Evolutionary conservation across 1,140 invertebrate genomes (phyloP).

Genomic region (Gyrodactylus salaris): DNA sequence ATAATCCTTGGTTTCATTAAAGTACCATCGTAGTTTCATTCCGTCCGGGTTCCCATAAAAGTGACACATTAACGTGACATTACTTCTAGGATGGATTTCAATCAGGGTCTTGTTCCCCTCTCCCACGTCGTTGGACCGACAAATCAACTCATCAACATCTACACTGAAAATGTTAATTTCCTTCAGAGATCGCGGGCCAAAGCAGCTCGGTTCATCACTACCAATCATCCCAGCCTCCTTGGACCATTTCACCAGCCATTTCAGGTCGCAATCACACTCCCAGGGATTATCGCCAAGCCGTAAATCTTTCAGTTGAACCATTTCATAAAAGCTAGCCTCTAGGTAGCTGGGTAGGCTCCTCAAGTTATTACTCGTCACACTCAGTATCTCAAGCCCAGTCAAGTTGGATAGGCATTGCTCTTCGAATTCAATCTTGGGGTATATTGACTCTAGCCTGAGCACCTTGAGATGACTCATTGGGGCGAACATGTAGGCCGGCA

Average conservation of each 20-base stretch:
- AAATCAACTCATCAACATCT: neutral
- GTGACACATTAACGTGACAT: slow-evolving; percentile 2
- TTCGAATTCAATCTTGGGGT: neutral
- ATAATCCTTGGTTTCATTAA: neutral
- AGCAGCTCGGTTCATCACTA: neutral
- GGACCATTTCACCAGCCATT: neutral
- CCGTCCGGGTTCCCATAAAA: neutral
- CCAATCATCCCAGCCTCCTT: neutral
- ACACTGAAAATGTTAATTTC: neutral
- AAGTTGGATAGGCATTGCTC: neutral
- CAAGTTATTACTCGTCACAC: neutral
- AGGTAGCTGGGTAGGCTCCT: neutral
- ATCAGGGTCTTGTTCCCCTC: neutral
- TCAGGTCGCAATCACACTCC: slow-evolving; percentile 3
- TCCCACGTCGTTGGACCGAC: neutral
- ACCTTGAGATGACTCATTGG: neutral
- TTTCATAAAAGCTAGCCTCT: neutral
- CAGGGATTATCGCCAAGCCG: neutral
- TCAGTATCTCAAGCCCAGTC: neutral
- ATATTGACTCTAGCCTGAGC: neutral
- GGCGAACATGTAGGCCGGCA: neutral
- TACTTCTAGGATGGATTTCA: neutral
- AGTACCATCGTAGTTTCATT: neutral
- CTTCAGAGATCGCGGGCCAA: neutral
- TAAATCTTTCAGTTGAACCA: neutral